These are phyloP conservation scores for Malthinus flaveolus DNA, from an alignment of 2,888 invertebrate species.

Conservation along the genomic window DNA sequence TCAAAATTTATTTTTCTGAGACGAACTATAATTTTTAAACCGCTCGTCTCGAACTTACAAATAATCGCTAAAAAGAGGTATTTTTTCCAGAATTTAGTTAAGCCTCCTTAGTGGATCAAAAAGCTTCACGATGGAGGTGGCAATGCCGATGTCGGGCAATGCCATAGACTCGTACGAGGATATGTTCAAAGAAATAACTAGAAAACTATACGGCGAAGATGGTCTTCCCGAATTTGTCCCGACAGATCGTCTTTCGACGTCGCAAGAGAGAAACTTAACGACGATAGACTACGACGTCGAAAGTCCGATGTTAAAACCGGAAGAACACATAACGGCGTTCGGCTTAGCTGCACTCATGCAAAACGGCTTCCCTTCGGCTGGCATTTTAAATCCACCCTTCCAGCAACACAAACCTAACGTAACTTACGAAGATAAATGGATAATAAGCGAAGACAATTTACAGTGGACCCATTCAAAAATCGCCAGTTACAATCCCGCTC, in stretches of 20 bases:
- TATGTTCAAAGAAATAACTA: constrained; percentile 90
- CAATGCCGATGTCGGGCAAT: constrained; percentile 63
- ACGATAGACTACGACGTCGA: constrained; percentile 58
- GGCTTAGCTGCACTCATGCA: constrained; percentile 78
- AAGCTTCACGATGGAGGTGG: constrained; percentile 51
- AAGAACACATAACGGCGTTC: constrained; percentile 73
- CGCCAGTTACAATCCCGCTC: constrained; percentile 77
- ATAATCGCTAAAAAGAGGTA: not conserved
- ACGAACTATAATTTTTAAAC: not conserved
- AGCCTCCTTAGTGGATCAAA: constrained; percentile 19
- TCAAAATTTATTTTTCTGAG: not conserved
- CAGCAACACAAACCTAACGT: constrained; percentile 50
- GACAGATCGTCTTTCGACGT: constrained; percentile 46
- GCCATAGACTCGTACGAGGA: constrained; percentile 77
- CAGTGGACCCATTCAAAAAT: constrained; percentile 80
- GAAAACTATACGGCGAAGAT: constrained; percentile 89
- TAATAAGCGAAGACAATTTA: constrained; percentile 70
- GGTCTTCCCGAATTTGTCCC: constrained; percentile 53
- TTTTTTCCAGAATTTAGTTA: constrained; percentile 17
- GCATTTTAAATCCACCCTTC: constrained; percentile 65
- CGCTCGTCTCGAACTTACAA: not conserved
- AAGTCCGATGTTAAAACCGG: constrained; percentile 62
- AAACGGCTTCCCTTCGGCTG: constrained; percentile 70
- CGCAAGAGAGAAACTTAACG: constrained; percentile 49
- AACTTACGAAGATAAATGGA: constrained; percentile 60